Evolutionary conservation across 1,140 invertebrate genomes (phyloP).

Genomic region (Rhyzopertha dominica): DNA sequence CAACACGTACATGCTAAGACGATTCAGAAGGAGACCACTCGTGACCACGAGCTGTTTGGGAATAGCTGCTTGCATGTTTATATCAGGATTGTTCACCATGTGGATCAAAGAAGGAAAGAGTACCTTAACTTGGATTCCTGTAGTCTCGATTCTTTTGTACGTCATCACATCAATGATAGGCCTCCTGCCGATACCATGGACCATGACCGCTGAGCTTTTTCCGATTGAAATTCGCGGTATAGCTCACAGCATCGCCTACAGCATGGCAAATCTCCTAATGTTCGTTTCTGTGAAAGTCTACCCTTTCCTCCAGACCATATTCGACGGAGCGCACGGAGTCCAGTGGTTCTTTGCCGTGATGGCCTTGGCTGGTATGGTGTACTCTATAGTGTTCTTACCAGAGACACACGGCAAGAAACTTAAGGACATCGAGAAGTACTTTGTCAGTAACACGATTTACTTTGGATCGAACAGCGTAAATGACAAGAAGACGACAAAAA

Average conservation of each 20-base stretch:
- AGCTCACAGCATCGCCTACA: slow-evolving; percentile 43
- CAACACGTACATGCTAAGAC: slow-evolving; percentile 51
- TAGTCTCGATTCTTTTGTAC: slow-evolving; percentile 39
- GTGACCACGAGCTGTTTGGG: slow-evolving; percentile 50
- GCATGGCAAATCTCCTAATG: slow-evolving; percentile 52
- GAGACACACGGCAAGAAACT: slow-evolving; percentile 68
- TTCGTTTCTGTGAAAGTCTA: slow-evolving; percentile 52
- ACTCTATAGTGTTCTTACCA: slow-evolving; percentile 59
- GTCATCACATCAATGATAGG: slow-evolving; percentile 55
- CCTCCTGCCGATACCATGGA: slow-evolving; percentile 56
- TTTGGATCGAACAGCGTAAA: slow-evolving; percentile 17
- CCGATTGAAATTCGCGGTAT: slow-evolving; percentile 56
- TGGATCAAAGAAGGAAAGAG: slow-evolving; percentile 43
- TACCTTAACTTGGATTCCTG: slow-evolving; percentile 26
- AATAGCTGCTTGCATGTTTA: slow-evolving; percentile 51
- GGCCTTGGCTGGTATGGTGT: slow-evolving; percentile 53
- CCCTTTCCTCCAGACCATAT: slow-evolving; percentile 35
- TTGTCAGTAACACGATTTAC: slow-evolving; percentile 47
- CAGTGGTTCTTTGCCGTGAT: slow-evolving; percentile 67
- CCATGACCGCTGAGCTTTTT: slow-evolving; percentile 58
- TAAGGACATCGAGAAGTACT: slow-evolving; percentile 62
- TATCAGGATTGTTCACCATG: slow-evolving; percentile 52
- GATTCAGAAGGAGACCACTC: slow-evolving; percentile 49
- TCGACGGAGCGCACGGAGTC: slow-evolving; percentile 48
- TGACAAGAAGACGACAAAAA: slow-evolving; percentile 2